These are phyloP conservation scores for Eulemur mongoz DNA, from an alignment of 2,797 vertebrate genomes.

Conservation along the genomic window DNA sequence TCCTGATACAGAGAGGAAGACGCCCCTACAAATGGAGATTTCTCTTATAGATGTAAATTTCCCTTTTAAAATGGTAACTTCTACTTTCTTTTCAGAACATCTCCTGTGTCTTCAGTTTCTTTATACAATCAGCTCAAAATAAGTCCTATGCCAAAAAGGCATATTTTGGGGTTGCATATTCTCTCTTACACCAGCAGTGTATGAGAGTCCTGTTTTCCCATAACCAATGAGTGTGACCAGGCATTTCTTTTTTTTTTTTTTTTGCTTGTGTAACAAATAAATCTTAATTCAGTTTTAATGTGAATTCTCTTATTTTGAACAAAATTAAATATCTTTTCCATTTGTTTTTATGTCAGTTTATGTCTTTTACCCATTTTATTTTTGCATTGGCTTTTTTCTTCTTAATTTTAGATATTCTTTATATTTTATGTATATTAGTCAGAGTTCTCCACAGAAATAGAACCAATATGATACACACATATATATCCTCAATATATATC, in stretches of 20 bases:
- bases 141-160: neutral
- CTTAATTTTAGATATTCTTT: neutral
- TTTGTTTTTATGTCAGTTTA: neutral
- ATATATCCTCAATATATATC: neutral
- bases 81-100: neutral
- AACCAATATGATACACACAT: too few species aligned
- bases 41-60: neutral
- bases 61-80: neutral
- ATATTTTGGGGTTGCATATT: neutral
- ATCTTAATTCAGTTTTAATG: conserved; percentile 18
- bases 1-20: neutral
- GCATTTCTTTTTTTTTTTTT: neutral
- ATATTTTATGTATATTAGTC: neutral
- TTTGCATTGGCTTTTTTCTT: neutral
- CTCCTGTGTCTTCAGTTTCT: neutral
- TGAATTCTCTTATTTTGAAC: neutral
- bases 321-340: neutral
- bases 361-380: neutral
- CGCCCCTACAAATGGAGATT: neutral
- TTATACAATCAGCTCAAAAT: neutral
- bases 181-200: neutral
- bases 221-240: neutral
- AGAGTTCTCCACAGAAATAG: neutral
- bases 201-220: neutral
- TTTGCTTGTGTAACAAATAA: neutral